Percentiles rank a stretch among this genome's conserved stretches.
phyloP scores from a whole-genome alignment of 2,797 vertebrate genomes.

The Cuniculus paca region DNA sequence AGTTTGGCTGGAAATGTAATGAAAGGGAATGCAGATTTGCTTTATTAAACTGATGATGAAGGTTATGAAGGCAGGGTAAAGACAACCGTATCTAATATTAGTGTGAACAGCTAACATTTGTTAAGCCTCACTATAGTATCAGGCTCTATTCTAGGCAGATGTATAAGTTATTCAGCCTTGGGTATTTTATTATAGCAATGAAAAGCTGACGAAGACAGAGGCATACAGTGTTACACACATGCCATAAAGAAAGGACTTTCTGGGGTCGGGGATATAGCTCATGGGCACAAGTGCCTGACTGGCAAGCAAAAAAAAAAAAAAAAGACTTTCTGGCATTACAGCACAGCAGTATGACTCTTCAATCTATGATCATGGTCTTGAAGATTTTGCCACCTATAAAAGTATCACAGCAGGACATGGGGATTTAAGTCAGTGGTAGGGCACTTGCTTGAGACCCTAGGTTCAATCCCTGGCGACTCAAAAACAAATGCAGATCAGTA shows the following conservation, averaged over 20 bases:
- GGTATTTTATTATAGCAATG: background rate
- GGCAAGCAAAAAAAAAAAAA: background rate
- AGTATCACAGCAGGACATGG: background rate
- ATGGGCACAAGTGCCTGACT: no score
- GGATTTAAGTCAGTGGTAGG: background rate
- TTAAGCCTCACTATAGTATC: background rate
- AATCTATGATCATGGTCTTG: background rate
- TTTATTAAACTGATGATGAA: background rate
- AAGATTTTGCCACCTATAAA: slow-evolving; percentile 34
- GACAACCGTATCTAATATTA: background rate
- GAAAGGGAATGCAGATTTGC: background rate
- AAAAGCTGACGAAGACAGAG: background rate
- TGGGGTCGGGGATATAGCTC: background rate
- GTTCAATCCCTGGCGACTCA: background rate
- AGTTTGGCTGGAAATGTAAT: slow-evolving; percentile 16
- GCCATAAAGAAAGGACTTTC: slow-evolving; percentile 5
- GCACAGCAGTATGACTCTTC: background rate
- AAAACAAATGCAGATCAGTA: background rate
- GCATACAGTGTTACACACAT: background rate
- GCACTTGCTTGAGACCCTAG: no score
- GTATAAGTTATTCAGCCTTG: background rate
- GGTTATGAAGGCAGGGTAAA: background rate
- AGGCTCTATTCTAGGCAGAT: background rate
- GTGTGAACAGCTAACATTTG: background rate
- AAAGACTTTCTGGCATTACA: background rate